Evolutionary conservation across 2,888 invertebrate species (phyloP), one percentile per base, ranked within the genome.

Genomic region (Chouioia cunea): DNA sequence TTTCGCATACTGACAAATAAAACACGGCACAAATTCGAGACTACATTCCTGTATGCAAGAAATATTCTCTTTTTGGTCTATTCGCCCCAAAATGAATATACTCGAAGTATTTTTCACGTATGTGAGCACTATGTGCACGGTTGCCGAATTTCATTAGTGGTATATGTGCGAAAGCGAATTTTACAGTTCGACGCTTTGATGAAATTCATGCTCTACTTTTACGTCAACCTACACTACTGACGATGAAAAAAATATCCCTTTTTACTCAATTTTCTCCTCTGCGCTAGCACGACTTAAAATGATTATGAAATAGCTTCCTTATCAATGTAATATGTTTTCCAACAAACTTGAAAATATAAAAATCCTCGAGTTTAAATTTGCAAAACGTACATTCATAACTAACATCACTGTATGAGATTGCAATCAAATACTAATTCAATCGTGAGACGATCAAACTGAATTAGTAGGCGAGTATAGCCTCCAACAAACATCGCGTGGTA

Each of bases 391-490:
- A 1, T 12, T 36, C 36, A 10, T 10, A 36, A 12, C 36, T 1
- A 36, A 12, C 36, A 36, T 36, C 36, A 6, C 6, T 10, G 36
- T 12, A 12, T 18, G 12, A 48, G 20, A 52, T 27, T 20, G 58
- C 58, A 64, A 69, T 69, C 64, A 57, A 53, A 63, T 27, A 44
- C 16, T 50, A 53, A 64, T 69, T 63, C 23, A 64, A 36, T 44
- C 16, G 46, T 22, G 44, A n/a, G 15, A 14, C 48, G 56, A 23
- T 62, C 22, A 53, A 62, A 68, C 54, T 50, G 36, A 36, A 36
- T 36, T 36, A 12, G 12, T 12, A 36, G 36, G 10, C 36, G 36
- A 36, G 6, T 6, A 36, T 36, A 10, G 36, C 36, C 10, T 36
- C 36, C 4, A 36, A 36, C 6, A 10, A 6, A 36, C 36, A 36